Conservation (phyloP, 2,888 invertebrate species). For the Cheiracanthium punctorium region DNA sequence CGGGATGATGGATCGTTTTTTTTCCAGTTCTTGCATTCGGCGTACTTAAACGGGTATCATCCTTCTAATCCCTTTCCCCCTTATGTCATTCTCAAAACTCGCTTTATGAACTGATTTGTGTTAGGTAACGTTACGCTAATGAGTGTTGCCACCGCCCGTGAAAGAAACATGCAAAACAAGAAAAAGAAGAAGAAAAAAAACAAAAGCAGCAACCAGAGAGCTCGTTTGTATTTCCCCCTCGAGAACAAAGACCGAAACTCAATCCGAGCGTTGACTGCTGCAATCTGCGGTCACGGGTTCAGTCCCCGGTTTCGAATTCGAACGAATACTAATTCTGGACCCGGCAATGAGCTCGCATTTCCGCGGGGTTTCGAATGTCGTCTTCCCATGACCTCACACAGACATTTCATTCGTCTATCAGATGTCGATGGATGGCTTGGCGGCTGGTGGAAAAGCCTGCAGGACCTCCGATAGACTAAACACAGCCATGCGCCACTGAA, state of each 20-base stretch:
- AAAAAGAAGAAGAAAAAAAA: neutral
- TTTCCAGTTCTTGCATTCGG: too few relatives aligned
- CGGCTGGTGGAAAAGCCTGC: too few relatives aligned
- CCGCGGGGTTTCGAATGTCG: neutral
- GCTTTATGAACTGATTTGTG: neutral
- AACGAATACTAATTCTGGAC: neutral
- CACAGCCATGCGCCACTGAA: too few relatives aligned
- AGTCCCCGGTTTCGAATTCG: conserved; percentile 6
- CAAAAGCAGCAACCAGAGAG: too few relatives aligned
- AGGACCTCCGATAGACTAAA: too few relatives aligned
- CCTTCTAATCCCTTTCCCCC: too few relatives aligned
- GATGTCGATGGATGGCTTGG: neutral
- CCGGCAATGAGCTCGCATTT: neutral
- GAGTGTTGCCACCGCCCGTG: neutral
- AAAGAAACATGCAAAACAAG: neutral
- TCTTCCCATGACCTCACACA: neutral
- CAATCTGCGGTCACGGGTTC: conserved; percentile 4
- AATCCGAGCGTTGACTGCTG: conserved; percentile 7
- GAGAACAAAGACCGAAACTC: neutral
- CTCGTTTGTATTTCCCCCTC: neutral
- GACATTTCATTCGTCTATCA: neutral
- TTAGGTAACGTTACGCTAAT: neutral
- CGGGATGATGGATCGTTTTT: too few relatives aligned
- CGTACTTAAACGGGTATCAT: too few relatives aligned
- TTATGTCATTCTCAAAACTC: too few relatives aligned